A percentile compares a stretch with the other conserved stretches of the same genome.
Evolutionary conservation across 2,797 vertebrate species (phyloP).

Genomic region (Phrynocephalus vlangalii): DNA sequence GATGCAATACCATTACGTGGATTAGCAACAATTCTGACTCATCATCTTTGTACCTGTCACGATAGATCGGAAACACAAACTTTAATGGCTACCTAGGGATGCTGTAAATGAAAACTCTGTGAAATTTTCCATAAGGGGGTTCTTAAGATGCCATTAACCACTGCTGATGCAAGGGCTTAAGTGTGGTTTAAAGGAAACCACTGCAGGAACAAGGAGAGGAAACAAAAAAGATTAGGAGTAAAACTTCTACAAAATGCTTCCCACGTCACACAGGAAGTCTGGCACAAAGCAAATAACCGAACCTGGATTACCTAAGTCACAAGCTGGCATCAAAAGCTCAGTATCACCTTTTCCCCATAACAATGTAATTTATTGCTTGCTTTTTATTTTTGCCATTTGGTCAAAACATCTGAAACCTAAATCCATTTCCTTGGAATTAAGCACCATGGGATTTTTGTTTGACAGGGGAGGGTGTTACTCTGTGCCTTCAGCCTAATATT

Average conservation of each 20-base stretch:
- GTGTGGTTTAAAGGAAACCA: slow-evolving; percentile 8
- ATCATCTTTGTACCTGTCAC: slow-evolving; percentile 51
- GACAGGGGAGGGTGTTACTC: background rate
- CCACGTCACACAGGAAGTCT: slow-evolving; percentile 6
- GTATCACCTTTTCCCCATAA: background rate
- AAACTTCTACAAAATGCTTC: slow-evolving; percentile 15
- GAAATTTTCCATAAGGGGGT: slow-evolving; percentile 32
- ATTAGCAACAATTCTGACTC: slow-evolving; percentile 61
- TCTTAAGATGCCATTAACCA: slow-evolving; percentile 59
- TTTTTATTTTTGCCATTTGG: background rate
- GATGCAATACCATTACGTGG: slow-evolving; percentile 61
- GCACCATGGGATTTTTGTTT: background rate
- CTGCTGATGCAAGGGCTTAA: background rate
- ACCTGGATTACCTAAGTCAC: background rate
- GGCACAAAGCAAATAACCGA: background rate
- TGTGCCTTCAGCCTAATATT: background rate
- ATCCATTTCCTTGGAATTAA: background rate
- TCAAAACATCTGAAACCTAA: too few species aligned
- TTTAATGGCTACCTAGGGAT: slow-evolving; percentile 47
- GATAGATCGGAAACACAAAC: slow-evolving; percentile 47
- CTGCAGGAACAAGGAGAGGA: slow-evolving; percentile 20
- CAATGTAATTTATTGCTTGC: background rate
- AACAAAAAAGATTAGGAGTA: slow-evolving; percentile 5
- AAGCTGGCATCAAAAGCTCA: background rate
- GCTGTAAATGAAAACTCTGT: slow-evolving; percentile 41